Conservation (phyloP, 2,888 invertebrate species). For the Drosophila meridiana region DNA sequence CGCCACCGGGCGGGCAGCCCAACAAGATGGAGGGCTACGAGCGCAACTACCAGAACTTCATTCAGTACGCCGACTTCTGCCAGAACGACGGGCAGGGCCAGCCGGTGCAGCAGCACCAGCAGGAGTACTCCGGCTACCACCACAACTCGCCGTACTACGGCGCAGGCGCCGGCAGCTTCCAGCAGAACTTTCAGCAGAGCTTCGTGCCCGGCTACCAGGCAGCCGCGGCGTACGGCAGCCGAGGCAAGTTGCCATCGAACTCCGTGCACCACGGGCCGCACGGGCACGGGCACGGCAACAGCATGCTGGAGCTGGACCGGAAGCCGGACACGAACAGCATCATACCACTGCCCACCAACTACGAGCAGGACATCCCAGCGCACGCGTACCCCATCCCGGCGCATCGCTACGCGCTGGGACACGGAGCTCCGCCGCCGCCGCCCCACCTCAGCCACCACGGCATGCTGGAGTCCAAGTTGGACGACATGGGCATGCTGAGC, state of each 20-base stretch:
- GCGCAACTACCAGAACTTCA: conserved; percentile 85
- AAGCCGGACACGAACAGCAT: conserved; percentile 84
- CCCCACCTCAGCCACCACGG: conserved; percentile 75
- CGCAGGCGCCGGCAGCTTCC: conserved; percentile 80
- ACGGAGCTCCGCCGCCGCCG: conserved; percentile 72
- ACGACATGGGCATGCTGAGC: conserved; percentile 77
- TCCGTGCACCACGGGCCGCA: conserved; percentile 51
- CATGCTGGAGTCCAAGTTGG: conserved; percentile 81
- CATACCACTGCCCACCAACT: conserved; percentile 84
- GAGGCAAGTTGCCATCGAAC: conserved; percentile 49
- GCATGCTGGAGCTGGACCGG: conserved; percentile 83
- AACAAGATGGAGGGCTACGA: conserved; percentile 85
- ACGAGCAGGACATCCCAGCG: conserved; percentile 85
- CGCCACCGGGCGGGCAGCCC: conserved; percentile 71
- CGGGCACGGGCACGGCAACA: conserved; percentile 71
- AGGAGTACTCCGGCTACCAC: conserved; percentile 79
- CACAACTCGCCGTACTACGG: conserved; percentile 83
- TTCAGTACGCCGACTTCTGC: conserved; percentile 85
- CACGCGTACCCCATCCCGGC: conserved; percentile 85
- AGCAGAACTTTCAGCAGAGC: conserved; percentile 84
- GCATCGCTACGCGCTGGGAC: conserved; percentile 81
- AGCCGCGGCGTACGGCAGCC: conserved; percentile 72
- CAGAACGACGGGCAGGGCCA: conserved; percentile 84
- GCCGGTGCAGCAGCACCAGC: conserved; percentile 77
- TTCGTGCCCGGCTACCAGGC: conserved; percentile 84